phyloP scores from a whole-genome alignment of 1,140 invertebrate genomes.

The Ceratitis capitata region DNA sequence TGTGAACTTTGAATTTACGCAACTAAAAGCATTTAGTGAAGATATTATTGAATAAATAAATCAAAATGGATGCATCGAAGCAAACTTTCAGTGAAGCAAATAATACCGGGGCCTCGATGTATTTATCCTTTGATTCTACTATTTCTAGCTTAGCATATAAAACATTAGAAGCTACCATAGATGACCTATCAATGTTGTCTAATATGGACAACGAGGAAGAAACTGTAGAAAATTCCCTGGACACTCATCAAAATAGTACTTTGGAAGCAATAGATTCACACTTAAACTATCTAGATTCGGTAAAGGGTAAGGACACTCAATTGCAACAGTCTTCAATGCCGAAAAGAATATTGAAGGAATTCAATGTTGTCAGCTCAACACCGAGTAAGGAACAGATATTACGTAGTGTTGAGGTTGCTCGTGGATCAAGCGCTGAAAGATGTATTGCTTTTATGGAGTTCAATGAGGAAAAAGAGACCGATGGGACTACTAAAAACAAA shows the following conservation, averaged over 20 bases:
- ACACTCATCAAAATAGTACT: conserved; percentile 41
- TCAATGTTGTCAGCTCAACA: conserved; percentile 56
- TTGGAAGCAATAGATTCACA: conserved; percentile 44
- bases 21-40: not conserved
- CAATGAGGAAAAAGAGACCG: conserved; percentile 3
- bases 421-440: not conserved
- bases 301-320: conserved; percentile 42
- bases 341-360: conserved; percentile 51
- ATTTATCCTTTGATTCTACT: conserved; percentile 57
- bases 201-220: conserved; percentile 41
- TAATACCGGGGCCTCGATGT: conserved; percentile 51
- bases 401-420: conserved; percentile 30
- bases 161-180: conserved; percentile 41
- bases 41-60: not conserved
- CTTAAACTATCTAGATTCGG: conserved; percentile 27
- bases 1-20: not conserved
- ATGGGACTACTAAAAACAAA: conserved; percentile 46
- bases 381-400: conserved; percentile 51
- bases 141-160: conserved; percentile 50
- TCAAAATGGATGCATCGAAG: not conserved
- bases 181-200: conserved; percentile 26
- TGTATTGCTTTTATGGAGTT: conserved; percentile 39
- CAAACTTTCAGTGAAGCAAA: not conserved
- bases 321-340: conserved; percentile 55
- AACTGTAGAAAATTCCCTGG: not conserved